Evolutionary conservation across 2,888 invertebrate species (phyloP).

Genomic region (Melanostoma mellinum): DNA sequence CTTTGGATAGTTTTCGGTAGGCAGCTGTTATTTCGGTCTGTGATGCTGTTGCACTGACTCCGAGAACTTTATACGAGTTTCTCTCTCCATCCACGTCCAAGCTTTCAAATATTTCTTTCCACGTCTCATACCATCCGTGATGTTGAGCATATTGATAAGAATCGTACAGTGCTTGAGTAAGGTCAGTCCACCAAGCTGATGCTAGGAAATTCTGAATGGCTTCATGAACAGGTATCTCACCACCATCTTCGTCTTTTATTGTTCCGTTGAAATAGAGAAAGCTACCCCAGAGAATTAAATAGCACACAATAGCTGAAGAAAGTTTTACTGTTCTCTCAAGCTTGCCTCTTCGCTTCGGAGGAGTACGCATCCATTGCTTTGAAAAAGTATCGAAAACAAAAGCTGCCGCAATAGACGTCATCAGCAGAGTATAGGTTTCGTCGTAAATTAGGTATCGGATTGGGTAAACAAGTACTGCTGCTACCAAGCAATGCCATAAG

Average conservation of each 20-base stretch:
- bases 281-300: constrained; percentile 89
- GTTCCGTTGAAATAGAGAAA: constrained; percentile 94
- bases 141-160: constrained; percentile 90
- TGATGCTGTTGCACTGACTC: constrained; percentile 89
- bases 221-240: constrained; percentile 93
- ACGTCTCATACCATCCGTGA: constrained; percentile 94
- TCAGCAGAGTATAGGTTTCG: constrained; percentile 87
- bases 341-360: constrained; percentile 82
- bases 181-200: constrained; percentile 93
- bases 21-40: constrained; percentile 92
- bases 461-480: constrained; percentile 87
- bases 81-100: constrained; percentile 95
- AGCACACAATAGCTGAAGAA: constrained; percentile 85
- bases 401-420: constrained; percentile 86
- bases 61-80: constrained; percentile 93
- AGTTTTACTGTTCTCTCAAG: constrained; percentile 85
- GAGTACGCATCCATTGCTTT: constrained; percentile 90
- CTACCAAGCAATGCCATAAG: constrained; percentile 87
- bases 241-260: constrained; percentile 92
- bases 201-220: constrained; percentile 94
- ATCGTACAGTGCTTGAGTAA: constrained; percentile 88
- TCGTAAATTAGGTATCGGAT: constrained; percentile 89
- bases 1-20: constrained; percentile 91
- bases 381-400: constrained; percentile 89
- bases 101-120: constrained; percentile 92